phyloP scores from a whole-genome alignment of 2,797 vertebrate genomes.

The Remorina albescens region DNA sequence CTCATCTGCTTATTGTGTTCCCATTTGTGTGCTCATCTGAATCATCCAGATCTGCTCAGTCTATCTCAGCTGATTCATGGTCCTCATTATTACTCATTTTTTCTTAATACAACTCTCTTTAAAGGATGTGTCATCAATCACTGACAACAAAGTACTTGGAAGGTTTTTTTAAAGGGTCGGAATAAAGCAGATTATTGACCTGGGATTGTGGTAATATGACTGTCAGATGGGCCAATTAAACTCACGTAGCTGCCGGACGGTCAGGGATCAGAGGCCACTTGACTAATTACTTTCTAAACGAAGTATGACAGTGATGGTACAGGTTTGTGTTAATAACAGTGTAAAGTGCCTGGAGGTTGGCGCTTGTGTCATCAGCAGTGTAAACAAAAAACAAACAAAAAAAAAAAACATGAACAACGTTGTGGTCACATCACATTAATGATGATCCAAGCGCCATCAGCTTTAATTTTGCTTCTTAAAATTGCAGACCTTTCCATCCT shows the following conservation, averaged over 20 bases:
- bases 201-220: conserved; percentile 10
- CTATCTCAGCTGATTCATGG: conserved; percentile 28
- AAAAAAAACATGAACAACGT: conserved; percentile 35
- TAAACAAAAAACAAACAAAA: conserved; percentile 56
- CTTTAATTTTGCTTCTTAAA: neutral
- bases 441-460: conserved; percentile 18
- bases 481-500: neutral
- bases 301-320: conserved; percentile 47
- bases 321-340: conserved; percentile 50
- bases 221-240: conserved; percentile 43
- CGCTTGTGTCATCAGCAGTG: conserved; percentile 33
- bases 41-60: conserved; percentile 2
- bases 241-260: conserved; percentile 40
- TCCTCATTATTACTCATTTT: conserved; percentile 13
- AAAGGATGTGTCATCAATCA: neutral
- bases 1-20: conserved; percentile 24
- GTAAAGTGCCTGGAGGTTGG: conserved; percentile 40
- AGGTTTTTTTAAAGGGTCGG: neutral
- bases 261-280: conserved; percentile 49
- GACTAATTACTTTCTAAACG: conserved; percentile 65
- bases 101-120: neutral
- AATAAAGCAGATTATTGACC: conserved; percentile 38
- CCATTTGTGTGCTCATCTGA: conserved; percentile 21
- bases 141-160: neutral
- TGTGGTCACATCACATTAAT: conserved; percentile 56